Percentiles rank a stretch among this genome's conserved stretches.
phyloP scores from a whole-genome alignment of 1,140 invertebrate genomes.

The Diuraphis noxia region DNA sequence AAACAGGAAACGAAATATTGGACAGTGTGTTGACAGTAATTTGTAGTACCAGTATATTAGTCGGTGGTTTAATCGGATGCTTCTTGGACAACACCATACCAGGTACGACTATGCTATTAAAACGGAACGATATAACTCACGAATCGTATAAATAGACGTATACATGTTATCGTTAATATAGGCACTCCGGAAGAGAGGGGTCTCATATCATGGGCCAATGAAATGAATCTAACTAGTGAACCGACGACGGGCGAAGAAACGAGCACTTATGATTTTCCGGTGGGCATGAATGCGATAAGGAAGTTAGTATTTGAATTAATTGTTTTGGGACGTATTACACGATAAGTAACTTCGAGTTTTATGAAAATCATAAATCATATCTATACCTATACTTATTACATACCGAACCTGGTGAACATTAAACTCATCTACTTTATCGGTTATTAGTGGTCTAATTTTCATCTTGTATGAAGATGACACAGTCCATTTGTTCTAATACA shows the following conservation, averaged over 20 bases:
- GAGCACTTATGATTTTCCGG: constrained; percentile 74
- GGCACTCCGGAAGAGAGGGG: constrained; percentile 73
- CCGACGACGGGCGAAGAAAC: constrained; percentile 60
- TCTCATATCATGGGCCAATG: constrained; percentile 69
- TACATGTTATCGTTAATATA: constrained; percentile 57
- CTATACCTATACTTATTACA: too few relatives aligned
- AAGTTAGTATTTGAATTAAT: constrained; percentile 60
- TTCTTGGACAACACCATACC: constrained; percentile 84
- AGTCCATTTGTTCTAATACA: too few relatives aligned
- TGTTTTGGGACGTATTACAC: neutral
- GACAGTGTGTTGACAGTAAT: constrained; percentile 79
- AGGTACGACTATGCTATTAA: constrained; percentile 64
- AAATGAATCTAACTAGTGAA: constrained; percentile 68
- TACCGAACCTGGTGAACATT: too few relatives aligned
- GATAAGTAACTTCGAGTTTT: neutral
- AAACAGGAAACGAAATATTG: constrained; percentile 70
- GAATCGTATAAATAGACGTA: neutral
- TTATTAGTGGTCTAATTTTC: too few relatives aligned
- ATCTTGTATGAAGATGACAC: too few relatives aligned
- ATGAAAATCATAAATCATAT: too few relatives aligned
- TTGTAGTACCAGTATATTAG: constrained; percentile 81
- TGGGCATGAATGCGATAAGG: constrained; percentile 69
- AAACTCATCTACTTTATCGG: too few relatives aligned
- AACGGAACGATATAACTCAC: neutral
- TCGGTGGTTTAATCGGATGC: constrained; percentile 79